These are phyloP conservation scores for Euphydryas editha DNA, from an alignment of 2,888 invertebrate genomes.

Conservation along the genomic window DNA sequence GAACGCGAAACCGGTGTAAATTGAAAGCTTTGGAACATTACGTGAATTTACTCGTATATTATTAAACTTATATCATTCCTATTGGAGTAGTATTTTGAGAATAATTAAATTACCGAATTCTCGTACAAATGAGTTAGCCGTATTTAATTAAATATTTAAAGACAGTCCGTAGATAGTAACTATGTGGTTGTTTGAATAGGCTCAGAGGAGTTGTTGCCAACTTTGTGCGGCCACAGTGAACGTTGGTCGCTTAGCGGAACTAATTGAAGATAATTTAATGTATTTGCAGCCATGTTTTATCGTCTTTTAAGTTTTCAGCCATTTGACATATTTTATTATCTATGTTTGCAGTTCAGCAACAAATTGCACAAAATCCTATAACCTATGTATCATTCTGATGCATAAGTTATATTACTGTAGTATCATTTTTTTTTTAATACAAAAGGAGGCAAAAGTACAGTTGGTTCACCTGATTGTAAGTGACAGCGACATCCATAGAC, in stretches of 20 bases:
- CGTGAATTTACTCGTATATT: background rate
- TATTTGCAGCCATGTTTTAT: background rate
- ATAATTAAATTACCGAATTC: slow-evolving; percentile 33
- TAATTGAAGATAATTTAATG: slow-evolving; percentile 11
- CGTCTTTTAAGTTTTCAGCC: background rate
- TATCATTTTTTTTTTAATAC: too few species aligned
- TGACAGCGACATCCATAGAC: too few species aligned
- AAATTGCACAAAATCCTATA: too few species aligned
- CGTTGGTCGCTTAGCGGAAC: slow-evolving; percentile 5
- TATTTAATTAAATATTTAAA: slow-evolving; percentile 39
- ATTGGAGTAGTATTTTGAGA: slow-evolving; percentile 27
- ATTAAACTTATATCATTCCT: slow-evolving; percentile 9
- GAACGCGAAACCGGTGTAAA: background rate
- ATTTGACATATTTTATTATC: too few species aligned
- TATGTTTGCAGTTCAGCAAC: too few species aligned
- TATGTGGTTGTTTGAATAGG: slow-evolving; percentile 33
- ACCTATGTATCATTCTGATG: too few species aligned
- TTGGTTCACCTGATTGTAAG: too few species aligned
- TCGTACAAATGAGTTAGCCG: slow-evolving; percentile 30
- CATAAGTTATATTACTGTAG: too few species aligned
- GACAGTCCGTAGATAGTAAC: slow-evolving; percentile 30
- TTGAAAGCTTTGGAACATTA: background rate
- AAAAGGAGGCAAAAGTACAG: too few species aligned
- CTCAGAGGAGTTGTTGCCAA: slow-evolving; percentile 26
- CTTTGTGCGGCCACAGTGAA: slow-evolving; percentile 14